Evolutionary conservation across 2,888 invertebrate species (phyloP).

Genomic region (Lepidochrysops patricia): DNA sequence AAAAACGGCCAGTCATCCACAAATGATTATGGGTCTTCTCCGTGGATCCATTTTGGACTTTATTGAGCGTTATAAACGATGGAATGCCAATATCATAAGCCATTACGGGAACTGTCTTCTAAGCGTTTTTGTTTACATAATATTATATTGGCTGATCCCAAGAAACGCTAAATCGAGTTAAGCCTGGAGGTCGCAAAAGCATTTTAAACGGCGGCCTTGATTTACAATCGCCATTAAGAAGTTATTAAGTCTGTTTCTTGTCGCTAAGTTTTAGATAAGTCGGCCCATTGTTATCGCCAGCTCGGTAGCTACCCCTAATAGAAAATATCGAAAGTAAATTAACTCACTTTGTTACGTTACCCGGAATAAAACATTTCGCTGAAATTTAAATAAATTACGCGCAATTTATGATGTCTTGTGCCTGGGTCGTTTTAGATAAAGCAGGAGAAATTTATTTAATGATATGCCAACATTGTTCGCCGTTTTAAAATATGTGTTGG

Average conservation of each 20-base stretch:
- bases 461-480: conserved; percentile 7
- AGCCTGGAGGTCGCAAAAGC: neutral
- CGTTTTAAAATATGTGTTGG: conserved; percentile 6
- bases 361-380: conserved; percentile 3
- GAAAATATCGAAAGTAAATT: conserved; percentile 25
- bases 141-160: neutral
- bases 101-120: conserved; percentile 10
- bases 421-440: conserved; percentile 12
- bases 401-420: conserved; percentile 1
- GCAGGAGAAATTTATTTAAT: neutral
- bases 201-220: neutral
- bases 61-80: conserved; percentile 25
- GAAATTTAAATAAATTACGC: conserved; percentile 8
- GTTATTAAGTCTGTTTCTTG: conserved; percentile 9
- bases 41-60: conserved; percentile 24
- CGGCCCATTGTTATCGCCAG: conserved; percentile 26
- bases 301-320: conserved; percentile 25
- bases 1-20: conserved; percentile 52
- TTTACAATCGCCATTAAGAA: neutral
- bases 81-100: conserved; percentile 19
- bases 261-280: conserved; percentile 20
- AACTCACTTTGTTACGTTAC: conserved; percentile 19
- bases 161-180: neutral
- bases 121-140: conserved; percentile 5
- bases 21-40: conserved; percentile 26